Percentiles rank a stretch among this genome's conserved stretches.
These are phyloP conservation scores for Malacosoma neustria DNA, from an alignment of 2,888 invertebrate genomes.

Conservation along the genomic window DNA sequence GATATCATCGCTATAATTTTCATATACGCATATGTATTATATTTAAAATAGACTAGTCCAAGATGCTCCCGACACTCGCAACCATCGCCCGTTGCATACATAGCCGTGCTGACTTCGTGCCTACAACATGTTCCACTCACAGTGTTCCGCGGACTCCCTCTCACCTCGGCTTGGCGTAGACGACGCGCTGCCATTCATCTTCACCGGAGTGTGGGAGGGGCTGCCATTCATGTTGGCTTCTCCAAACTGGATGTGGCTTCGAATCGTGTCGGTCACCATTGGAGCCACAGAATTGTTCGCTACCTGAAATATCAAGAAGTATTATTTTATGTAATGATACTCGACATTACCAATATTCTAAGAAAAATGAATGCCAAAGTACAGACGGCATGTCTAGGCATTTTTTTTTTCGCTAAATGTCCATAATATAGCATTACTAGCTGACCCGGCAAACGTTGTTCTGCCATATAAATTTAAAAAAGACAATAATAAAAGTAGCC, in stretches of 20 bases:
- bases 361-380: too few species aligned
- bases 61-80: slow-evolving; percentile 17
- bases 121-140: slow-evolving; percentile 61
- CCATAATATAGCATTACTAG: too few species aligned
- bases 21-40: too few species aligned
- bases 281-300: slow-evolving; percentile 63
- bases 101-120: slow-evolving; percentile 49
- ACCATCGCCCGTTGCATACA: slow-evolving; percentile 15
- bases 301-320: slow-evolving; percentile 34
- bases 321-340: too few species aligned
- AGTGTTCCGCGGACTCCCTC: slow-evolving; percentile 57
- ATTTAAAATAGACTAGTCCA: too few species aligned
- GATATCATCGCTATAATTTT: too few species aligned
- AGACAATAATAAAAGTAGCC: too few species aligned
- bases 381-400: too few species aligned
- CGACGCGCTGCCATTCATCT: slow-evolving; percentile 51
- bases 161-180: slow-evolving; percentile 71
- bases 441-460: too few species aligned
- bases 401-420: too few species aligned
- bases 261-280: slow-evolving; percentile 75
- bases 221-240: slow-evolving; percentile 53
- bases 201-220: slow-evolving; percentile 44
- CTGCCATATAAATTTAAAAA: too few species aligned
- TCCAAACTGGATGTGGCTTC: slow-evolving; percentile 76
- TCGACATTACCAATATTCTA: too few species aligned